Evolutionary conservation across 2,888 invertebrate species (phyloP).

Genomic region (Drosophila paramelanica): DNA sequence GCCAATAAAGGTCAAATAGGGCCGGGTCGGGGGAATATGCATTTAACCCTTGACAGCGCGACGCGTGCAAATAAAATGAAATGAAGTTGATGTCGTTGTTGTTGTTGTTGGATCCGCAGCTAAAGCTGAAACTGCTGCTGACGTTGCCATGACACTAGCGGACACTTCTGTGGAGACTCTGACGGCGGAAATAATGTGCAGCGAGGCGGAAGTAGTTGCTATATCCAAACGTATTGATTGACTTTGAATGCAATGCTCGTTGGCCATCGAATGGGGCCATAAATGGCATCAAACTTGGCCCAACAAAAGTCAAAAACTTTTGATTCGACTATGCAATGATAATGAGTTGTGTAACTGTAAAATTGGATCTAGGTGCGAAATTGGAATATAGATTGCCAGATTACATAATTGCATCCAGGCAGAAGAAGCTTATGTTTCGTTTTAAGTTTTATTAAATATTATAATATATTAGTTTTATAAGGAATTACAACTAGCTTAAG

Average conservation of each 20-base stretch:
- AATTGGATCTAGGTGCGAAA: conserved; percentile 20
- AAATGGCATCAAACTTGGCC: conserved; percentile 46
- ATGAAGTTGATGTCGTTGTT: conserved; percentile 27
- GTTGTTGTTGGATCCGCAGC: conserved; percentile 8
- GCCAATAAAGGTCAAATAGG: conserved; percentile 64
- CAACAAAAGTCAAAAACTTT: conserved; percentile 31
- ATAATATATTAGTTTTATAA: too few relatives aligned
- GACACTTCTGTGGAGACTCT: conserved; percentile 15
- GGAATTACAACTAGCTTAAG: too few relatives aligned
- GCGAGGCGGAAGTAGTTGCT: conserved; percentile 69
- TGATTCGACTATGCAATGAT: conserved; percentile 16
- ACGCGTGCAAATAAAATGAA: conserved; percentile 66
- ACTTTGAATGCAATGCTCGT: conserved; percentile 48
- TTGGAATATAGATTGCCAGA: conserved; percentile 8
- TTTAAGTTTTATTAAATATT: too few relatives aligned
- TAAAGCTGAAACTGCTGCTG: conserved; percentile 21
- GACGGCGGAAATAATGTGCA: conserved; percentile 60
- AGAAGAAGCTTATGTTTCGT: too few relatives aligned
- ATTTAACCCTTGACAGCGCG: conserved; percentile 69
- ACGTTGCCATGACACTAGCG: conserved; percentile 52
- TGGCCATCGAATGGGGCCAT: conserved; percentile 15
- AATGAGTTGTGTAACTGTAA: conserved; percentile 26
- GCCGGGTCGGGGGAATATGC: conserved; percentile 33
- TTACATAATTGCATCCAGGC: neutral
- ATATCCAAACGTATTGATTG: conserved; percentile 62